Percentiles rank a stretch among this genome's conserved stretches.
These are phyloP conservation scores for Hephaestus fuliginosus DNA, from an alignment of 2,797 vertebrate genomes.

Conservation along the genomic window DNA sequence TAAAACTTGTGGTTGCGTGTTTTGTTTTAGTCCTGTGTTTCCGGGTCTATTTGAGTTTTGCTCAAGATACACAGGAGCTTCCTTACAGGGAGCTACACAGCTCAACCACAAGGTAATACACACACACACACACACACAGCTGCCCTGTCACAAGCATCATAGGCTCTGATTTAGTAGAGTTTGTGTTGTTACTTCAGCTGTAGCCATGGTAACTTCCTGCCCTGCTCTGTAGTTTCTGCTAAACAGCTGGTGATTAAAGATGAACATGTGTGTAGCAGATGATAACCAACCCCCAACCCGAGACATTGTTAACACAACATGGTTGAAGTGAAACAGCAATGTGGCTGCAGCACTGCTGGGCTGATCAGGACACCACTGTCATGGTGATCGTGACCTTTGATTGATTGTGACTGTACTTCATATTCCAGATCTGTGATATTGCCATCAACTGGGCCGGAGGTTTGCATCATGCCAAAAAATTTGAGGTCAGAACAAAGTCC, in stretches of 20 bases:
- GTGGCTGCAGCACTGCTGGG: background rate
- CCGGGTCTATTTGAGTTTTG: slow-evolving; percentile 98
- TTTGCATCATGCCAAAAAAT: slow-evolving; percentile 97
- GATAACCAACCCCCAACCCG: background rate
- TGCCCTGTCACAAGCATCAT: background rate
- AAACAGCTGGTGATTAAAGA: background rate
- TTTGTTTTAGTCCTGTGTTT: slow-evolving; percentile 92
- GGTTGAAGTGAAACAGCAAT: background rate
- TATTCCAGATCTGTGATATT: slow-evolving; percentile 95
- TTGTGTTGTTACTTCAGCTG: background rate
- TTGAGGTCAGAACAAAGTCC: slow-evolving; percentile 88
- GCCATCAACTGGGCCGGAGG: slow-evolving; percentile 99
- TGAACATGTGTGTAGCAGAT: slow-evolving; percentile 27
- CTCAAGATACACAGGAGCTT: slow-evolving; percentile 96
- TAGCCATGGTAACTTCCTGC: slow-evolving; percentile 2
- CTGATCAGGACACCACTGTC: background rate
- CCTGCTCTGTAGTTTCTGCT: background rate
- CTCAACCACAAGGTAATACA: slow-evolving; percentile 96
- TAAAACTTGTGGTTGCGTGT: slow-evolving; percentile 15
- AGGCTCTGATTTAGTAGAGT: background rate
- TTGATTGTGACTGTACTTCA: background rate
- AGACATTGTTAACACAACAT: background rate
- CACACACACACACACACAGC: background rate
- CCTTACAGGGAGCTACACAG: slow-evolving; percentile 96
- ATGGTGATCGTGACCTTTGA: background rate